Conservation (phyloP, 2,797 vertebrate genomes). For the Pampus argenteus region DNA sequence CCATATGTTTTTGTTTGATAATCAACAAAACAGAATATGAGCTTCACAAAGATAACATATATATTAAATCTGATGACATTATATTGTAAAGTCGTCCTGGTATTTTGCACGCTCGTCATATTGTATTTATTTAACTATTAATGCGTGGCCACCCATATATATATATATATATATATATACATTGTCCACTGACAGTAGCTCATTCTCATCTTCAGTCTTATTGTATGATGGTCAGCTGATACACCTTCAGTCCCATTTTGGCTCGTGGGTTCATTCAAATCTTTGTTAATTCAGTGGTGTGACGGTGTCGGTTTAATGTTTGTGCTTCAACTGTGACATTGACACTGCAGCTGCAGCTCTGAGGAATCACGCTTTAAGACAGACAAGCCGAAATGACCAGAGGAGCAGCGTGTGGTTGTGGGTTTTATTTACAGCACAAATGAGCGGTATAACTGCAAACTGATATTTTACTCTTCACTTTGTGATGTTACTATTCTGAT, state of each 20-base stretch:
- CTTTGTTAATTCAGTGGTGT: background rate
- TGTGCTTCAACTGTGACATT: conserved; percentile 64
- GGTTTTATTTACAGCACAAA: too few relatives aligned
- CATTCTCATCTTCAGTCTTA: conserved; percentile 6
- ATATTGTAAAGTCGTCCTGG: too few relatives aligned
- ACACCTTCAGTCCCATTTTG: background rate
- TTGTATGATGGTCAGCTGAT: background rate
- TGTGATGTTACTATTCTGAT: background rate
- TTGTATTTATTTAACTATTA: too few relatives aligned
- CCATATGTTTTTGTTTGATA: background rate
- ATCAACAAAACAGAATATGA: background rate
- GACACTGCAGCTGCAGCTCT: conserved; percentile 26
- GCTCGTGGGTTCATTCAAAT: background rate
- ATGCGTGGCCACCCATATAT: background rate
- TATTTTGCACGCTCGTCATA: background rate
- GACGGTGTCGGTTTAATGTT: conserved; percentile 38
- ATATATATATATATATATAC: too few relatives aligned
- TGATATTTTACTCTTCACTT: too few relatives aligned
- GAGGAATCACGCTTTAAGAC: conserved; percentile 12
- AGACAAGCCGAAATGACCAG: conserved; percentile 1
- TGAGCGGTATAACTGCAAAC: too few relatives aligned
- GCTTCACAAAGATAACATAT: conserved; percentile 12
- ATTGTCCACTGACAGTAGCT: background rate
- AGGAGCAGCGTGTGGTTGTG: conserved; percentile 1
- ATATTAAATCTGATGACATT: background rate